A percentile compares a stretch with the other conserved stretches of the same genome.
phyloP scores from a whole-genome alignment of 2,113 vertebrate species.

The Gavia stellata region DNA sequence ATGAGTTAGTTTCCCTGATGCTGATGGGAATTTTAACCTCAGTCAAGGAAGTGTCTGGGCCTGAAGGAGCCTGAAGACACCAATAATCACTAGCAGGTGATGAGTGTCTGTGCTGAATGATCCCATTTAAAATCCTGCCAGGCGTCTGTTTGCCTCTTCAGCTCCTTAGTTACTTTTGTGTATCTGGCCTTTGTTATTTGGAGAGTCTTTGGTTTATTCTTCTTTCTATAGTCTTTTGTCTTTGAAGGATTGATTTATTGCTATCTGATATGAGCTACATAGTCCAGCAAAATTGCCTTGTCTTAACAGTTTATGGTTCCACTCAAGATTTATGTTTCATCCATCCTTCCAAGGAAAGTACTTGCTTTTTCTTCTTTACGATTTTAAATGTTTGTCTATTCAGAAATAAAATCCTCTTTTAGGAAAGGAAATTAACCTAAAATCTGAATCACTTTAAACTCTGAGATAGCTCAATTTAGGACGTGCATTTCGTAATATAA shows the following conservation, averaged over 20 bases:
- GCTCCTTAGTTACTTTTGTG: constrained; percentile 60
- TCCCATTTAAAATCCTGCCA: constrained; percentile 56
- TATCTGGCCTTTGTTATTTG: constrained; percentile 54
- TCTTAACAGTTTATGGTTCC: constrained; percentile 36
- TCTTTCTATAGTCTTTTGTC: constrained; percentile 46
- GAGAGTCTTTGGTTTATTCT: constrained; percentile 52
- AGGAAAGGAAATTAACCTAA: background rate
- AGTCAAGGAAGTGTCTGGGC: background rate
- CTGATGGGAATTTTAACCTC: background rate
- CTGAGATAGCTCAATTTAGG: background rate
- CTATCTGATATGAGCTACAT: constrained; percentile 59
- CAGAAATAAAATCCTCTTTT: background rate
- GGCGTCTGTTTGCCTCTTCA: constrained; percentile 46
- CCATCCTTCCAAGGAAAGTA: background rate
- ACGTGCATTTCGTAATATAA: background rate
- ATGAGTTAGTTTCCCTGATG: background rate
- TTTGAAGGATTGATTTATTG: constrained; percentile 59
- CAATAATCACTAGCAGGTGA: constrained; percentile 26
- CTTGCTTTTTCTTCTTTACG: background rate
- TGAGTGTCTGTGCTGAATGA: constrained; percentile 31
- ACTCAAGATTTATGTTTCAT: constrained; percentile 40
- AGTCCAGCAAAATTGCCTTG: constrained; percentile 53
- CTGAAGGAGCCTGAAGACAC: constrained; percentile 3
- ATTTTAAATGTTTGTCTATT: background rate
- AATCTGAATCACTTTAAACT: background rate